phyloP scores from a whole-genome alignment of 2,888 invertebrate species.

The Adelphocoris suturalis region DNA sequence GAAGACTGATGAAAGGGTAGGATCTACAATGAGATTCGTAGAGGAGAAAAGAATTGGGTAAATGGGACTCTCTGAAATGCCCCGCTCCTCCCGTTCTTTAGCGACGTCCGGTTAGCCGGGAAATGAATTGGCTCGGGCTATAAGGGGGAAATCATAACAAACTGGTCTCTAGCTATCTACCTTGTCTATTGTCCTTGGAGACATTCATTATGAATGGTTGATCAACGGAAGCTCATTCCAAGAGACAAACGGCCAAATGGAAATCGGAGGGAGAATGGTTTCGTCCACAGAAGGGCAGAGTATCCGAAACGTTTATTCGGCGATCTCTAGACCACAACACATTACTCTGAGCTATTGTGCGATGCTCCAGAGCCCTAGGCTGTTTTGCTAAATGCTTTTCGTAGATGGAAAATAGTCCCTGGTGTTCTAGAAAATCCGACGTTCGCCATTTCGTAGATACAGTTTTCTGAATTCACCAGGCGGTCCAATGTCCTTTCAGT shows the following conservation, averaged over 20 bases:
- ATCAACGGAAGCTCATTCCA: constrained; percentile 14
- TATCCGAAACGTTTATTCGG: neutral
- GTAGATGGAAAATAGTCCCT: neutral
- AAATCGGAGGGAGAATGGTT: neutral
- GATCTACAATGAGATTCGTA: neutral
- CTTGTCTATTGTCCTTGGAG: constrained; percentile 9
- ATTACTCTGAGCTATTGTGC: neutral
- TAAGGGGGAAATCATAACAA: neutral
- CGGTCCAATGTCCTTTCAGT: too few relatives aligned
- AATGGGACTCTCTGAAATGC: constrained; percentile 14
- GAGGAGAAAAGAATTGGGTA: neutral
- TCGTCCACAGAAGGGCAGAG: neutral
- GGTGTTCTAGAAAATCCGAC: too few relatives aligned
- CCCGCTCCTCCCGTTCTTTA: neutral
- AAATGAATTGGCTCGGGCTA: constrained; percentile 15
- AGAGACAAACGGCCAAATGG: neutral
- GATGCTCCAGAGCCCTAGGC: neutral
- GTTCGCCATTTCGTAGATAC: too few relatives aligned
- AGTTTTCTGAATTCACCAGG: too few relatives aligned
- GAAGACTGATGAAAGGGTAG: neutral
- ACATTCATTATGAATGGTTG: constrained; percentile 22
- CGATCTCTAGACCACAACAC: neutral
- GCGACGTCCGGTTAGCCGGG: neutral
- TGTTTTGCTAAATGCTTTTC: neutral
- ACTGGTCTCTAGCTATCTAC: neutral